Conservation (phyloP, 2,113 vertebrate genomes). For the Apteryx owenii region DNA sequence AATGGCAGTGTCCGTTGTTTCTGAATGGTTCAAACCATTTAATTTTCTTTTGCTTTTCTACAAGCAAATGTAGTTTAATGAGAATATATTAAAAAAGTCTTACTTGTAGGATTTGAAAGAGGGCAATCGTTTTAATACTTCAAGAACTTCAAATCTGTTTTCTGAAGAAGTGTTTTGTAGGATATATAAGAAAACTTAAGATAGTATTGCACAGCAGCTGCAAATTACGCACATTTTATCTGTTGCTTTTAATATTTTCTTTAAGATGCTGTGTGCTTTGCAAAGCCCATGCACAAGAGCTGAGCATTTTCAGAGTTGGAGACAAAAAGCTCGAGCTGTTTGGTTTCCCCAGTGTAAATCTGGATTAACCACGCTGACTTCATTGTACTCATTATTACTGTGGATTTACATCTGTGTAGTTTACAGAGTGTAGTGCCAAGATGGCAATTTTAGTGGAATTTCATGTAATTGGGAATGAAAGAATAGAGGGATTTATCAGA, state of each 20-base stretch:
- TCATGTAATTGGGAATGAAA: conserved; percentile 23
- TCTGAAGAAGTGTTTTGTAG: background rate
- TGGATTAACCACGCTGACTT: conserved; percentile 11
- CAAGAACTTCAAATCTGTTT: background rate
- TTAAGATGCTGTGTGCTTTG: background rate
- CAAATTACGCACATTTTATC: rapidly evolving
- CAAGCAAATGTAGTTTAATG: background rate
- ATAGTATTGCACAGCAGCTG: background rate
- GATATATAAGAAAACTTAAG: background rate
- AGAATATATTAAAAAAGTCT: background rate
- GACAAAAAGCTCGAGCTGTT: background rate
- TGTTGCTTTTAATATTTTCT: background rate
- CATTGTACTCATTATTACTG: background rate
- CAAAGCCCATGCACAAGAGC: background rate
- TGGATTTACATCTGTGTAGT: conserved; percentile 45
- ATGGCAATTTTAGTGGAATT: conserved; percentile 58
- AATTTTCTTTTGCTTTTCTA: background rate
- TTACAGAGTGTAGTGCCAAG: conserved; percentile 12
- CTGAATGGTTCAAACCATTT: background rate
- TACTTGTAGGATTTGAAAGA: background rate
- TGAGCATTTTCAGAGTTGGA: background rate
- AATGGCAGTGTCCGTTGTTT: background rate
- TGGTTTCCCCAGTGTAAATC: background rate
- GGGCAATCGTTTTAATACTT: background rate
- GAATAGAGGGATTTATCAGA: conserved; percentile 37